Evolutionary conservation across 2,888 invertebrate species (phyloP).

Genomic region (Euplexia lucipara): DNA sequence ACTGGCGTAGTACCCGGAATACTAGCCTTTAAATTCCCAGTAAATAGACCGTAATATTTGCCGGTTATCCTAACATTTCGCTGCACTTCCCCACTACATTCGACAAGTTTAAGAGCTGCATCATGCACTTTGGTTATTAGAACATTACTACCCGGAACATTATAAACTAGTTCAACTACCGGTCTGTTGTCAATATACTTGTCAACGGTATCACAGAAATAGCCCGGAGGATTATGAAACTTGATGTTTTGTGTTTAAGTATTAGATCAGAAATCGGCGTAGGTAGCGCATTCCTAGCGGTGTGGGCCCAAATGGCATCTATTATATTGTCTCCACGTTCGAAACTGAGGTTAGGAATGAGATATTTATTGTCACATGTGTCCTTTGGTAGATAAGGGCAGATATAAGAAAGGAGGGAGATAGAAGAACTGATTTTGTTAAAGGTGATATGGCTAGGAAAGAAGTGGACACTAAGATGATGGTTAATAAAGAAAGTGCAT

Average conservation of each 20-base stretch:
- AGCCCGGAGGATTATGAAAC: slow-evolving; percentile 53
- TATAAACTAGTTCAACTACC: slow-evolving; percentile 39
- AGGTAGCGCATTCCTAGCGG: slow-evolving; percentile 81
- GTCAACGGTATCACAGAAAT: slow-evolving; percentile 59
- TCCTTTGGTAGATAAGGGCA: slow-evolving; percentile 17
- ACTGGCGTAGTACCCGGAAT: neutral
- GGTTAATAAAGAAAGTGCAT: neutral
- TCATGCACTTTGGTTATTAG: slow-evolving; percentile 55
- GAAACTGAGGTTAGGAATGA: slow-evolving; percentile 66
- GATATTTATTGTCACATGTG: slow-evolving; percentile 57
- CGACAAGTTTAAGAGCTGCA: slow-evolving; percentile 45
- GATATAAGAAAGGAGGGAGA: neutral
- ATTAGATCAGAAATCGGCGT: slow-evolving; percentile 69
- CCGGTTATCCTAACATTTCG: slow-evolving; percentile 14
- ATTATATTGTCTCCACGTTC: slow-evolving; percentile 80
- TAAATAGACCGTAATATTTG: slow-evolving; percentile 15
- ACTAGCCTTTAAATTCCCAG: slow-evolving; percentile 16
- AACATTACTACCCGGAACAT: slow-evolving; percentile 25
- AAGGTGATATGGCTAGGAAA: neutral
- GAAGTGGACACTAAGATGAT: neutral
- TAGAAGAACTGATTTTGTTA: neutral
- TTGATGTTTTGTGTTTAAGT: slow-evolving; percentile 54
- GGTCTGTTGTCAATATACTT: slow-evolving; percentile 50
- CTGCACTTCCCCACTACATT: slow-evolving; percentile 29
- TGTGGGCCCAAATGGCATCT: slow-evolving; percentile 76